Conservation (phyloP, 2,113 vertebrate species). For the Eretmochelys imbricata region DNA sequence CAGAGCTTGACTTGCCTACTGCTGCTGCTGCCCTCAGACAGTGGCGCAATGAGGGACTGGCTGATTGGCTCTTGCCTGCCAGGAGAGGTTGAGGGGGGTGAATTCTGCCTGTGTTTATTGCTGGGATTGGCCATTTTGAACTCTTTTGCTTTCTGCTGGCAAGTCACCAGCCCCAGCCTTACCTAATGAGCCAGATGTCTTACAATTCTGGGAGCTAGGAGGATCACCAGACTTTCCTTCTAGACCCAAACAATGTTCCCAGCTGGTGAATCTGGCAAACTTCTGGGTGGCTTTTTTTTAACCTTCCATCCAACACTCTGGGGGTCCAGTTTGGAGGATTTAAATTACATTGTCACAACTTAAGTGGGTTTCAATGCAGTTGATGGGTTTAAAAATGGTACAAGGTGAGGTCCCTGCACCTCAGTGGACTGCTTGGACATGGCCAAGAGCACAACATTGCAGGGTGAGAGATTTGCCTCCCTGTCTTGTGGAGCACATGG, state of each 20-base stretch:
- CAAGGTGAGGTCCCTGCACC: background rate
- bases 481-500: background rate
- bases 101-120: background rate
- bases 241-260: no score
- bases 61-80: background rate
- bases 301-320: no score
- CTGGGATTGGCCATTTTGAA: background rate
- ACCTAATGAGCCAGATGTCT: background rate
- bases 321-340: background rate
- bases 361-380: background rate
- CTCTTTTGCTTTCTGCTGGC: background rate
- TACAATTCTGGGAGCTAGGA: background rate
- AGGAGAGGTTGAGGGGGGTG: background rate
- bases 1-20: background rate
- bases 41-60: background rate
- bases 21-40: background rate
- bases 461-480: background rate
- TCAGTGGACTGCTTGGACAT: background rate
- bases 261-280: background rate
- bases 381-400: background rate
- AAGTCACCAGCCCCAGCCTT: background rate
- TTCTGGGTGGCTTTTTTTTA: background rate
- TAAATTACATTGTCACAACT: background rate
- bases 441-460: background rate
- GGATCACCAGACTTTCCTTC: background rate